These are phyloP conservation scores for Clistopyga incitator DNA, from an alignment of 2,888 invertebrate genomes.

Conservation along the genomic window DNA sequence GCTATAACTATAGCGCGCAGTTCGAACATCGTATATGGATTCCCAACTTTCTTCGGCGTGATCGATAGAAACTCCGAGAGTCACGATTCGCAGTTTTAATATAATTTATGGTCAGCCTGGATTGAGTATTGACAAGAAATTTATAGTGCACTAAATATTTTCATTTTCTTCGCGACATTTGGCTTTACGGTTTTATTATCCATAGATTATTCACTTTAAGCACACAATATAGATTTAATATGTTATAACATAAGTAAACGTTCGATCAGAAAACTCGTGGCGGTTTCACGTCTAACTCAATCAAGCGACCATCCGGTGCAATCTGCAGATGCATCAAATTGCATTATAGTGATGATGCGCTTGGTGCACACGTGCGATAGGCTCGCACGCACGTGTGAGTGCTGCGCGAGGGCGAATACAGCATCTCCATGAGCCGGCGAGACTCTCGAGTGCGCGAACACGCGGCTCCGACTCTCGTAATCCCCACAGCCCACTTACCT, in stretches of 20 bases:
- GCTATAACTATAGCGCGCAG: slow-evolving; percentile 8
- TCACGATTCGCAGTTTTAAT: slow-evolving; percentile 39
- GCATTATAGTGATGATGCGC: slow-evolving; percentile 53
- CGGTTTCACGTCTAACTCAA: slow-evolving; percentile 57
- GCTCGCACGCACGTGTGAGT: slow-evolving; percentile 30
- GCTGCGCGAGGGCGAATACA: slow-evolving; percentile 41
- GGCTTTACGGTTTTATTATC: slow-evolving; percentile 14
- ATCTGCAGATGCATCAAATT: slow-evolving; percentile 23
- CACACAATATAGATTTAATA: slow-evolving; percentile 17
- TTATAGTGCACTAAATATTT: slow-evolving; percentile 22
- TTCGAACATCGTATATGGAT: slow-evolving; percentile 53
- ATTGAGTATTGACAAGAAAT: not conserved
- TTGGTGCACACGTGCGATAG: slow-evolving; percentile 64
- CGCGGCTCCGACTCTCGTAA: slow-evolving; percentile 79
- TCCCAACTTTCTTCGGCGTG: slow-evolving; percentile 55
- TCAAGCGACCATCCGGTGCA: slow-evolving; percentile 32
- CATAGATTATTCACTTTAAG: slow-evolving; percentile 35
- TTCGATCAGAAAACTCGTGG: slow-evolving; percentile 36
- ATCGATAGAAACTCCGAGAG: slow-evolving; percentile 58
- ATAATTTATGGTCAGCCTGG: slow-evolving; percentile 44
- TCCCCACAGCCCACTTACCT: slow-evolving; percentile 84
- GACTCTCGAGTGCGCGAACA: slow-evolving; percentile 58
- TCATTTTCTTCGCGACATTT: slow-evolving; percentile 21
- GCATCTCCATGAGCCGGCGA: slow-evolving; percentile 48
- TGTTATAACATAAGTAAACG: slow-evolving; percentile 3